Conservation (phyloP, 2,888 invertebrate species). For the Eupeodes luniger region DNA sequence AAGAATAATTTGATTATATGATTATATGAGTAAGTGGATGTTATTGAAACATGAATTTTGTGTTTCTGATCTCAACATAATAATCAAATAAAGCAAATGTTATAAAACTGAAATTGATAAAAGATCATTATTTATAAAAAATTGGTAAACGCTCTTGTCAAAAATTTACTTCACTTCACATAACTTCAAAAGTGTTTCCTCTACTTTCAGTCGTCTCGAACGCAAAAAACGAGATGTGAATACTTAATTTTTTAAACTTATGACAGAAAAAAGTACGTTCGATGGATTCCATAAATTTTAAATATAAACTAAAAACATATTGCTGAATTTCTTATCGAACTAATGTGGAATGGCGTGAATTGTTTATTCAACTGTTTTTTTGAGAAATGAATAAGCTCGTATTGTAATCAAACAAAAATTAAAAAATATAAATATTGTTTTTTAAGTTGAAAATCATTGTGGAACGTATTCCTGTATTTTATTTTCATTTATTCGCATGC, state of each 20-base stretch:
- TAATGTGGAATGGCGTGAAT: background rate
- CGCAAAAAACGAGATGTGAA: too few species aligned
- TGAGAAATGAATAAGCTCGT: background rate
- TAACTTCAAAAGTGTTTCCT: too few species aligned
- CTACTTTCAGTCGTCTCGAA: too few species aligned
- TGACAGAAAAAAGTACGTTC: too few species aligned
- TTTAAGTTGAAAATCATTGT: background rate
- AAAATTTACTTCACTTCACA: too few species aligned
- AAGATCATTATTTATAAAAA: too few species aligned
- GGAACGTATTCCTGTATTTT: conserved; percentile 40
- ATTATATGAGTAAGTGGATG: background rate
- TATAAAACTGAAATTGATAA: too few species aligned
- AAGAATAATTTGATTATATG: background rate
- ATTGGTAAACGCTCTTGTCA: too few species aligned
- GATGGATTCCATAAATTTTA: too few species aligned
- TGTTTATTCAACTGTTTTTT: background rate
- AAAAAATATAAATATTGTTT: background rate
- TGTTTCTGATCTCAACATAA: background rate
- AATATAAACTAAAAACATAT: too few species aligned
- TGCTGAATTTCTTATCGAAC: background rate
- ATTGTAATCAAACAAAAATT: background rate
- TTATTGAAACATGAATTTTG: background rate
- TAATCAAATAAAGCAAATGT: too few species aligned
- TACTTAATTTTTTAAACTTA: too few species aligned
- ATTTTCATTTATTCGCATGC: conserved; percentile 26